Percentiles rank a stretch among this genome's conserved stretches.
Conservation (phyloP, 1,140 invertebrate species). For the Trichogramma pretiosum region DNA sequence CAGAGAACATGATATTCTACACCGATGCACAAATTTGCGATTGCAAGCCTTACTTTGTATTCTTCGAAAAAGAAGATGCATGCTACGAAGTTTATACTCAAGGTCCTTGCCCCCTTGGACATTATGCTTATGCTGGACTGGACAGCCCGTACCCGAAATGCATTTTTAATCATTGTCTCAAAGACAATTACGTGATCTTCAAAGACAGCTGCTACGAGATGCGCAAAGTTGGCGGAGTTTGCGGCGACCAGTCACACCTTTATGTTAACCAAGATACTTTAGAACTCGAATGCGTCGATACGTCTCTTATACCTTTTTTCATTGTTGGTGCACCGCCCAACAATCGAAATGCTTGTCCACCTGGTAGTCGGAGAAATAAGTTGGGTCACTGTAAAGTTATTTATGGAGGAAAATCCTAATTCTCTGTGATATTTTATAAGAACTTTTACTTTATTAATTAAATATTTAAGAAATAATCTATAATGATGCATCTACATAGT, state of each 20-base stretch:
- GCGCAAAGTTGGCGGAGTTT: conserved; percentile 36
- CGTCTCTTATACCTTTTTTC: conserved; percentile 19
- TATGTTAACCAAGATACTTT: conserved; percentile 30
- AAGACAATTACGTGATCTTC: conserved; percentile 43
- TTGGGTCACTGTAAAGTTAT: conserved; percentile 26
- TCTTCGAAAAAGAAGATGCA: conserved; percentile 49
- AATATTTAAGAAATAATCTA: no score
- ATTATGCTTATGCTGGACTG: conserved; percentile 50
- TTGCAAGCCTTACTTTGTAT: conserved; percentile 54
- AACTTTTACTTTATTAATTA: no score
- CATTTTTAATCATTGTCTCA: conserved; percentile 48
- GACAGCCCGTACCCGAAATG: conserved; percentile 50
- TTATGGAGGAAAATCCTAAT: no score
- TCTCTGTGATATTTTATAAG: no score
- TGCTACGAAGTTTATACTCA: conserved; percentile 54
- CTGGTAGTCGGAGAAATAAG: conserved; percentile 29
- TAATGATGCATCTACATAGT: no score
- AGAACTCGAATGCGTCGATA: conserved; percentile 27
- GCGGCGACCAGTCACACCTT: conserved; percentile 24
- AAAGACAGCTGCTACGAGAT: conserved; percentile 46
- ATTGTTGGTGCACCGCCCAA: conserved; percentile 25
- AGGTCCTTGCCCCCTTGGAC: conserved; percentile 50
- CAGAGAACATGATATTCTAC: conserved; percentile 54
- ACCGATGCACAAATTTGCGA: conserved; percentile 61
- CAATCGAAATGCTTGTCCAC: conserved; percentile 23